These are phyloP conservation scores for human DNA, from an alignment of 2,113 vertebrate genomes.

Conservation along the genomic window GRCh38 chr17:81170501-81171000, in stretches of 20 bases:
- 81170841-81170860: not conserved
- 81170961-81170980: no score
- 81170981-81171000: not conserved
- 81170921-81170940: not conserved
- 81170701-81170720: not conserved
- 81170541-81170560: not conserved
- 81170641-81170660: not conserved
- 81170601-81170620: not conserved
- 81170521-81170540: not conserved
- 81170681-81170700: accelerated
- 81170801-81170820: not conserved
- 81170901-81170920: not conserved
- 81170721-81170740: not conserved
- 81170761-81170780: no score
- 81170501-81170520: not conserved
- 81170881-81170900: not conserved
- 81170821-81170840: not conserved
- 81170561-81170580: not conserved
- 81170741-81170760: not conserved
- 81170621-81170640: not conserved
- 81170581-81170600: no score
- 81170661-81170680: not conserved
- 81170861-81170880: no score
- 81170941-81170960: not conserved
- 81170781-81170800: not conserved